These are phyloP conservation scores for Cherax destructor DNA, from an alignment of 1,140 invertebrate species.

Conservation along the genomic window DNA sequence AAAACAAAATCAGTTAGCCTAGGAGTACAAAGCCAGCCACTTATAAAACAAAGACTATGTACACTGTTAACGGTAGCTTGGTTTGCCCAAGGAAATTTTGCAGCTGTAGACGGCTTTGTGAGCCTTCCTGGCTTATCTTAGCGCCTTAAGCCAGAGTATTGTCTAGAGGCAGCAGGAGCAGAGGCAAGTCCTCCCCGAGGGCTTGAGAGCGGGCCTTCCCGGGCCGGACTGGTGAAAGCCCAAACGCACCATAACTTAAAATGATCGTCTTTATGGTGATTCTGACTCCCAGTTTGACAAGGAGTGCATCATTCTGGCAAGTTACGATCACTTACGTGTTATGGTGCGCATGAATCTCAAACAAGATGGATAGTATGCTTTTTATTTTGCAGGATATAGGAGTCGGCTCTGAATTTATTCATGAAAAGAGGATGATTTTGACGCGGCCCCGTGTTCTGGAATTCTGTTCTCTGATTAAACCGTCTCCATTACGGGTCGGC, in stretches of 20 bases:
- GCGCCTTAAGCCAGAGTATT: background rate
- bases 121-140: background rate
- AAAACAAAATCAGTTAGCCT: too few relatives aligned
- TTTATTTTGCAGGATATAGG: constrained; percentile 50
- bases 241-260: constrained; percentile 65
- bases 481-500: constrained; percentile 33
- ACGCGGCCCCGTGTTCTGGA: constrained; percentile 45
- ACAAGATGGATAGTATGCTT: constrained; percentile 65
- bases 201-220: background rate
- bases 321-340: constrained; percentile 67
- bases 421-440: constrained; percentile 64
- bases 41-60: too few relatives aligned
- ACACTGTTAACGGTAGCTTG: too few relatives aligned
- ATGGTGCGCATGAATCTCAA: constrained; percentile 63
- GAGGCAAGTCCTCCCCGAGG: background rate
- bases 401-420: constrained; percentile 59
- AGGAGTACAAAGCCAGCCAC: too few relatives aligned
- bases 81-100: too few relatives aligned
- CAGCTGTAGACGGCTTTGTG: too few relatives aligned
- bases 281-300: constrained; percentile 64
- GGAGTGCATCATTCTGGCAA: constrained; percentile 62
- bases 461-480: constrained; percentile 68
- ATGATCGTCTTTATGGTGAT: constrained; percentile 66
- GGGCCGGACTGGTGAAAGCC: constrained; percentile 52
- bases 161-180: background rate